These are phyloP conservation scores for Albula goreensis DNA, from an alignment of 2,113 vertebrate genomes.

Conservation along the genomic window DNA sequence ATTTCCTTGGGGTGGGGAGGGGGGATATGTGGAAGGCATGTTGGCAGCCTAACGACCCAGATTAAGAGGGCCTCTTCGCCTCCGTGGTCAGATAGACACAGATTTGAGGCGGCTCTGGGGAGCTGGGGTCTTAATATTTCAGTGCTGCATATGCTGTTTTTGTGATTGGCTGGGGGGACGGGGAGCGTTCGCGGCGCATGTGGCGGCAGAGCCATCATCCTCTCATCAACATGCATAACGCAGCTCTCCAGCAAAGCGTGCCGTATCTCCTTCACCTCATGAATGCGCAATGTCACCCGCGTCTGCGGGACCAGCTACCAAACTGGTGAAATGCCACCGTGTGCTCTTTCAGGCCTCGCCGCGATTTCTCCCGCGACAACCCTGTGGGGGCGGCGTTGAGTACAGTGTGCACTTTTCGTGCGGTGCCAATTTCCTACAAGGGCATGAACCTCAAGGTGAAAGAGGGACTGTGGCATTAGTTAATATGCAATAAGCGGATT, in stretches of 20 bases:
- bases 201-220: not conserved
- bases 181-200: not conserved
- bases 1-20: constrained; percentile 36
- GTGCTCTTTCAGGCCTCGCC: not conserved
- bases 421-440: constrained; percentile 66
- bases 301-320: not conserved
- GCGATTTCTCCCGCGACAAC: not conserved
- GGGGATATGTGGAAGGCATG: not conserved
- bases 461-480: constrained; percentile 50
- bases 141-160: constrained; percentile 47
- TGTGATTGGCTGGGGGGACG: constrained; percentile 12
- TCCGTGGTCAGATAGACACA: constrained; percentile 30
- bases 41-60: constrained; percentile 43
- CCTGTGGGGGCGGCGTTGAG: constrained; percentile 19
- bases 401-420: constrained; percentile 63
- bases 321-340: not conserved
- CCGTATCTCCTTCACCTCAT: not conserved
- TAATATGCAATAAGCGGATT: constrained; percentile 53
- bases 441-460: constrained; percentile 70
- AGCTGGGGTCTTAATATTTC: constrained; percentile 47
- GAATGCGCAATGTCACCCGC: not conserved
- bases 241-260: not conserved
- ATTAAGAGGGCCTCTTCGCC: constrained; percentile 25
- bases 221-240: not conserved
- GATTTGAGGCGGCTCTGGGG: constrained; percentile 42